phyloP scores from a whole-genome alignment of 2,113 vertebrate genomes.

The Chitala chitala region DNA sequence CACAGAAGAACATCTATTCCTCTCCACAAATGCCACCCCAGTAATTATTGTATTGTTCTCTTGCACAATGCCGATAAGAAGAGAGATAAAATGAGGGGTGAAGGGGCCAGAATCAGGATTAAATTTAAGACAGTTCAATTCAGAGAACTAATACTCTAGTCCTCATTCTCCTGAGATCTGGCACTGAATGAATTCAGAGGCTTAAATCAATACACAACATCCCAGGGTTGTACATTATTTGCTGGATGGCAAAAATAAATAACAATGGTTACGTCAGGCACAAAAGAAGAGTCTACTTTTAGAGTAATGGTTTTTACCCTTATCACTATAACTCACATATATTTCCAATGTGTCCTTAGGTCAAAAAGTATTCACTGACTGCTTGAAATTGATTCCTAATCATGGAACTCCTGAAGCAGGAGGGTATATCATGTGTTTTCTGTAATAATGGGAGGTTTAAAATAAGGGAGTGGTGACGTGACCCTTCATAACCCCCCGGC shows the following conservation, averaged over 20 bases:
- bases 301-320: slow-evolving; percentile 7
- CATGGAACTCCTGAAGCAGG: background rate
- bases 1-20: background rate
- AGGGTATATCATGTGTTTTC: background rate
- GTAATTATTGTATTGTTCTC: slow-evolving; percentile 6
- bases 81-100: background rate
- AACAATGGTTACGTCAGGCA: background rate
- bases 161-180: background rate
- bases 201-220: background rate
- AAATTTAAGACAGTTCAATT: slow-evolving; percentile 7
- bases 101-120: background rate
- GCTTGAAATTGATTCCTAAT: slow-evolving; percentile 6
- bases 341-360: background rate
- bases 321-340: background rate
- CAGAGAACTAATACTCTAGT: background rate
- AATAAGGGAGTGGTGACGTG: background rate
- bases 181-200: background rate
- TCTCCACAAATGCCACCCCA: background rate
- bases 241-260: background rate
- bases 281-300: background rate
- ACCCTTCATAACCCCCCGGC: background rate
- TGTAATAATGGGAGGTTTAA: background rate
- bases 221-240: background rate
- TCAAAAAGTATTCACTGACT: background rate
- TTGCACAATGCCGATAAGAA: background rate